Conservation (phyloP, 1,140 invertebrate genomes). For the Grapholita molesta region DNA sequence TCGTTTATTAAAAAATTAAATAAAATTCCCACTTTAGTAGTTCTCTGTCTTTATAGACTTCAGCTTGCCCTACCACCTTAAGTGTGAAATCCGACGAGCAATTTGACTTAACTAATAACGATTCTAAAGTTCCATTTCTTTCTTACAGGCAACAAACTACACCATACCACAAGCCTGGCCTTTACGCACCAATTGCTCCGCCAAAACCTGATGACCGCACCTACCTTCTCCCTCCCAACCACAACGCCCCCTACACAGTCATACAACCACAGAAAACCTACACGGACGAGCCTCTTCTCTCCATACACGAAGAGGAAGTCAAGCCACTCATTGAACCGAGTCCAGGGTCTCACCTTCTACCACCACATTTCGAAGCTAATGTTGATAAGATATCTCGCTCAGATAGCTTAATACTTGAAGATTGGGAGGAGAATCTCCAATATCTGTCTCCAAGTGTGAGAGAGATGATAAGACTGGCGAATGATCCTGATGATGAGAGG, state of each 20-base stretch:
- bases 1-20: no score
- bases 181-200: conserved; percentile 73
- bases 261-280: conserved; percentile 47
- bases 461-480: conserved; percentile 65
- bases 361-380: conserved; percentile 43
- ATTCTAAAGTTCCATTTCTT: background rate
- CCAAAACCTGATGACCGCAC: conserved; percentile 55
- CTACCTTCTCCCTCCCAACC: conserved; percentile 40
- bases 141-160: conserved; percentile 67
- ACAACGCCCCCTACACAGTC: conserved; percentile 53
- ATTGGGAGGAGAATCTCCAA: conserved; percentile 67
- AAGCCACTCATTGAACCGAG: conserved; percentile 60
- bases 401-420: conserved; percentile 45
- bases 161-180: conserved; percentile 73
- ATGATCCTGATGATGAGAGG: conserved; percentile 57
- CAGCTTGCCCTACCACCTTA: no score
- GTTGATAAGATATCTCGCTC: conserved; percentile 48
- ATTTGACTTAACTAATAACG: no score
- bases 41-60: no score
- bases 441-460: conserved; percentile 64
- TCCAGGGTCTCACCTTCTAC: conserved; percentile 47
- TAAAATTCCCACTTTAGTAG: no score
- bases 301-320: conserved; percentile 57
- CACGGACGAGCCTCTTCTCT: conserved; percentile 49
- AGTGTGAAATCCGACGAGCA: no score